A percentile compares a stretch with the other conserved stretches of the same genome.
Conservation (phyloP, 2,113 vertebrate genomes). For the Podiceps cristatus region DNA sequence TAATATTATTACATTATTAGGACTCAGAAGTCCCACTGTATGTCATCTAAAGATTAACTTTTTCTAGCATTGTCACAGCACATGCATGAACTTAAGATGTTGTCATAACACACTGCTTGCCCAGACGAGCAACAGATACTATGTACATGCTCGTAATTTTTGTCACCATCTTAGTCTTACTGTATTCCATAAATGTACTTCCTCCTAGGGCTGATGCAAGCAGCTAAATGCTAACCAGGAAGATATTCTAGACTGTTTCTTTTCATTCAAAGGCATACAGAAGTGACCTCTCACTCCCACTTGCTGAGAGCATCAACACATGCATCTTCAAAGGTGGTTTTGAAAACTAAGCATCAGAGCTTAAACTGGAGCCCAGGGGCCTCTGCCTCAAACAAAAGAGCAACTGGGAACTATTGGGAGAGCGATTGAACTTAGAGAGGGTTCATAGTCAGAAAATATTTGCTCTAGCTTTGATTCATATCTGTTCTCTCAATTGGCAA, state of each 20-base stretch:
- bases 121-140: neutral
- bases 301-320: conserved; percentile 23
- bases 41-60: neutral
- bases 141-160: neutral
- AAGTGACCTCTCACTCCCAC: conserved; percentile 16
- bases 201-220: neutral
- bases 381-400: conserved; percentile 20
- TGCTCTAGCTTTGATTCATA: conserved; percentile 17
- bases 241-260: neutral
- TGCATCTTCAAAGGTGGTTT: conserved; percentile 3
- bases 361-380: conserved; percentile 5
- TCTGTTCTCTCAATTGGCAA: neutral
- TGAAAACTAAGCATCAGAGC: neutral
- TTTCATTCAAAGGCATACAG: neutral
- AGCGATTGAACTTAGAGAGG: neutral
- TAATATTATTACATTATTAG: neutral
- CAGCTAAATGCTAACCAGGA: neutral
- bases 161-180: neutral
- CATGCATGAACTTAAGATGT: neutral
- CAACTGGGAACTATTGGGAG: neutral
- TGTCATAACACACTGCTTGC: neutral
- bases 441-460: conserved; percentile 25
- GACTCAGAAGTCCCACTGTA: neutral
- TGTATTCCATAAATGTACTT: neutral
- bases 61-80: neutral